A percentile compares a stretch with the other conserved stretches of the same genome.
Evolutionary conservation across 2,113 vertebrate genomes (phyloP).

Genomic region (Etia nguti): DNA sequence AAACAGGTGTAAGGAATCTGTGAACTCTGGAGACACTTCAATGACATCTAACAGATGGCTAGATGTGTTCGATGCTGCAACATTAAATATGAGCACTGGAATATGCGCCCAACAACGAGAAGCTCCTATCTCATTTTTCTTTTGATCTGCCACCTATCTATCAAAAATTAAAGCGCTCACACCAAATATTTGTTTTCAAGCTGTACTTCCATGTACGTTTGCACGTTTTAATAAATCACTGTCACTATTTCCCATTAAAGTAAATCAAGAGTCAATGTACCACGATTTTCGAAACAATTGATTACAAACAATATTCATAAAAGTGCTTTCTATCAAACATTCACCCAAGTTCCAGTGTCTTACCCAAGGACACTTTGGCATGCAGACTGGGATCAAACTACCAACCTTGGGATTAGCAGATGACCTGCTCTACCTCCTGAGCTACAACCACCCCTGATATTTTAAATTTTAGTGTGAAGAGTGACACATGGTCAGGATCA

Average conservation of each 20-base stretch:
- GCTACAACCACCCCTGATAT: background rate
- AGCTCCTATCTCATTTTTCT: background rate
- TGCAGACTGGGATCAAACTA: background rate
- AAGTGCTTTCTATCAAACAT: background rate
- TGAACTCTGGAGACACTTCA: background rate
- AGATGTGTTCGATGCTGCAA: background rate
- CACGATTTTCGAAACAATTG: background rate
- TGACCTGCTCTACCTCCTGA: background rate
- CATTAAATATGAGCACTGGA: background rate
- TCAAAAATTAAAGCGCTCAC: background rate
- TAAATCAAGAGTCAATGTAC: background rate
- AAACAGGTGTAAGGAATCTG: background rate
- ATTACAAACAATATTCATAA: background rate
- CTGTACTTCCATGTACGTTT: background rate
- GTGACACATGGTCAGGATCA: background rate
- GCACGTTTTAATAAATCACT: background rate
- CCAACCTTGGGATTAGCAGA: background rate
- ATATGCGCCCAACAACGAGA: background rate
- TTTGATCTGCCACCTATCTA: background rate
- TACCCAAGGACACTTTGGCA: background rate
- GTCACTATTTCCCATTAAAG: background rate
- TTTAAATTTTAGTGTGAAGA: background rate
- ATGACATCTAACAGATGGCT: background rate
- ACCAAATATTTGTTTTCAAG: background rate
- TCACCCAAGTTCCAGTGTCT: background rate